Evolutionary conservation across 2,797 vertebrate species (phyloP), one percentile per base, ranked within the genome.

Genomic region (Melanotaenia nigrans): DNA sequence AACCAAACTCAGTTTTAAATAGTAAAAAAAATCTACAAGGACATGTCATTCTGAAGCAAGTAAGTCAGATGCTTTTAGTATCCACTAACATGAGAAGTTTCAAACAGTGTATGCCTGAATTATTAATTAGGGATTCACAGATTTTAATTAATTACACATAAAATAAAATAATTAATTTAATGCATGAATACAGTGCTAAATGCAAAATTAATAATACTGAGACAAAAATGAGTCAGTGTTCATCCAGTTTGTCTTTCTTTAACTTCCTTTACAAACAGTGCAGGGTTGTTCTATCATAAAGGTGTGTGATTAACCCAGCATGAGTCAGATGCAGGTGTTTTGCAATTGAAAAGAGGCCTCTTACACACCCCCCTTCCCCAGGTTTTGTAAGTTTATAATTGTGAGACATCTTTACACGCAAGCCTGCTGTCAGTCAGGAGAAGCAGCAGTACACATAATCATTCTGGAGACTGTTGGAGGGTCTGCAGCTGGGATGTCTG

Each of bases 251-350:
- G 20, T 77, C 61, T 67, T 74, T 65, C 67, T 61, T 24, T 76
- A 18, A 61, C 38, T 55, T 56, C 32, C 60, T 33, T 73, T 65
- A 30, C 60, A 9, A 72, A 60, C 60, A 79, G 81, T 18, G 54
- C 64, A 61, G 45, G 4, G 61, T 56, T 80, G 74, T 61, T 65
- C 65, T 80, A 82, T 59, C 47, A 47, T 42, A 56, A 82, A 88
- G 79, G 83, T 79, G 84, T 86, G 89, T 92, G 89, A 94, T 92
- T 91, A 93, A 79, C 68, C 53, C 66, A 16, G 78, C 36, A 61
- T 94, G 90, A 93, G 87, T 94, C 93, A 93, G 89, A 86, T 91
- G 45, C 90, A 93, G 91, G 92, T 94, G 93, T 94, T 95, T 90
- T 92, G 91, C 83, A 93, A 93, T 85, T 87, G 66, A 86, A 87